Evolutionary conservation across 2,888 invertebrate species (phyloP).

Genomic region (Drosophila incognita): DNA sequence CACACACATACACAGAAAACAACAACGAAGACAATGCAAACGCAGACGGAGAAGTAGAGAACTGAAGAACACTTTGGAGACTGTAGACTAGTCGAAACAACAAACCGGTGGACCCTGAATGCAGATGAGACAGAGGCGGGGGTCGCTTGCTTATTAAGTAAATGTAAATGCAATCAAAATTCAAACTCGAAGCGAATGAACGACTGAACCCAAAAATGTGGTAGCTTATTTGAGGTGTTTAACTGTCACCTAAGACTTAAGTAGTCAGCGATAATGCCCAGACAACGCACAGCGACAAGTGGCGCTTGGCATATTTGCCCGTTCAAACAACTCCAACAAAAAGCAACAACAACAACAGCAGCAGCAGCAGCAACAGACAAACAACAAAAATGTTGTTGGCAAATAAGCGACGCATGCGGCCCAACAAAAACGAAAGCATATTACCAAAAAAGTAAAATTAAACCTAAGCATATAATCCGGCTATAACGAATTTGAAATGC

Average conservation of each 20-base stretch:
- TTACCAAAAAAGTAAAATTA: slow-evolving; percentile 35
- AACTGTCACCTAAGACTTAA: slow-evolving; percentile 81
- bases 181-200: slow-evolving; percentile 8
- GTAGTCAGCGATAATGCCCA: slow-evolving; percentile 57
- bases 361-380: slow-evolving; percentile 25
- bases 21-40: slow-evolving; percentile 37
- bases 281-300: slow-evolving; percentile 49
- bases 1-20: neutral
- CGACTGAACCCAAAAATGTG: slow-evolving; percentile 63
- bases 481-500: slow-evolving; percentile 17
- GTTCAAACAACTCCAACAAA: slow-evolving; percentile 20
- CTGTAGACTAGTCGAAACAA: neutral
- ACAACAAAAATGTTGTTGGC: slow-evolving; percentile 52
- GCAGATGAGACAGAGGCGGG: neutral
- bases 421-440: slow-evolving; percentile 50
- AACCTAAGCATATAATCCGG: neutral
- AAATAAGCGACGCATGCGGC: slow-evolving; percentile 58
- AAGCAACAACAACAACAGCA: slow-evolving; percentile 20
- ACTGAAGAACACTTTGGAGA: slow-evolving; percentile 4
- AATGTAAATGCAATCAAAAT: slow-evolving; percentile 62
- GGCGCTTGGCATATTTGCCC: slow-evolving; percentile 63
- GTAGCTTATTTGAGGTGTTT: slow-evolving; percentile 81
- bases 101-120: neutral
- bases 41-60: slow-evolving; percentile 14
- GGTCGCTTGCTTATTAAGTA: slow-evolving; percentile 32